phyloP scores from a whole-genome alignment of 2,888 invertebrate genomes.

The Aricia artaxerxes region DNA sequence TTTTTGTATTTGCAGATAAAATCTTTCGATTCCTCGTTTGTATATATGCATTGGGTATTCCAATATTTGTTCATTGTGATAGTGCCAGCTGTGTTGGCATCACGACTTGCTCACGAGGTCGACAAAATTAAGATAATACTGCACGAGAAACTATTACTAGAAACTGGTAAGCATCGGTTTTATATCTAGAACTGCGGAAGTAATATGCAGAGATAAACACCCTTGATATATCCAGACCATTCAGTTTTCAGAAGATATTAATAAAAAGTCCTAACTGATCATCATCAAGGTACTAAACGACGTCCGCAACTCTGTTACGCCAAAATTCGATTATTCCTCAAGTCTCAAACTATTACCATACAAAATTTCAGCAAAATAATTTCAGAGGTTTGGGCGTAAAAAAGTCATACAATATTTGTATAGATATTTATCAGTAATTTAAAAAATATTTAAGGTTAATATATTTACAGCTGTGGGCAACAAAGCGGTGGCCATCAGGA shows the following conservation, averaged over 20 bases:
- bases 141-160: constrained; percentile 34
- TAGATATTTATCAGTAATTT: neutral
- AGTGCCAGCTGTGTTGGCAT: constrained; percentile 31
- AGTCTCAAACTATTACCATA: too few relatives aligned
- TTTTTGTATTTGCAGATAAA: neutral
- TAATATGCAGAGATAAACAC: neutral
- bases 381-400: too few relatives aligned
- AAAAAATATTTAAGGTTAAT: neutral
- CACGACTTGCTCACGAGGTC: constrained; percentile 28
- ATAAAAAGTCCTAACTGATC: neutral
- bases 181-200: neutral
- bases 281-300: neutral
- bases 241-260: neutral
- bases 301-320: too few relatives aligned
- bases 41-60: constrained; percentile 24
- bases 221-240: neutral
- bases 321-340: too few relatives aligned
- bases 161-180: constrained; percentile 25
- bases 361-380: too few relatives aligned
- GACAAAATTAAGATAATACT: constrained; percentile 34
- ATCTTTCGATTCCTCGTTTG: neutral
- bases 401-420: too few relatives aligned
- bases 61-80: constrained; percentile 31
- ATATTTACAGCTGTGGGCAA: constrained; percentile 23
- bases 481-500: constrained; percentile 33